Conservation (phyloP, 2,797 vertebrate species). For the Champsocephalus esox region DNA sequence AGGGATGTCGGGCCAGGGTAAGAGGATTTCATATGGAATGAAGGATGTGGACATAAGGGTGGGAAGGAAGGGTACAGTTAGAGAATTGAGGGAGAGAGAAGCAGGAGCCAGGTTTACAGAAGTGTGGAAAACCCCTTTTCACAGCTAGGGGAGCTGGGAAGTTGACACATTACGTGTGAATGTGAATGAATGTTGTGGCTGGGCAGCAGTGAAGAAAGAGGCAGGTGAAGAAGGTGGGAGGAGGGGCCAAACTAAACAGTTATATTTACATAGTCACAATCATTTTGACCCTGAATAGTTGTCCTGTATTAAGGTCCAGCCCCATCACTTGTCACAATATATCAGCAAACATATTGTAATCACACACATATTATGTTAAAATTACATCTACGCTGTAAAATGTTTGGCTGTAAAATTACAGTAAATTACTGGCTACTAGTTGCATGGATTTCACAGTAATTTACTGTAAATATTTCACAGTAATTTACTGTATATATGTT, state of each 20-base stretch:
- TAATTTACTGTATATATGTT: too few species aligned
- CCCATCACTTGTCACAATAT: slow-evolving; percentile 3
- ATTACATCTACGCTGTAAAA: not conserved
- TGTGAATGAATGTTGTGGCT: slow-evolving; percentile 28
- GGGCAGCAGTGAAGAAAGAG: slow-evolving; percentile 27
- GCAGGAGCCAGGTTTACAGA: slow-evolving; percentile 28
- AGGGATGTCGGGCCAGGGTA: slow-evolving; percentile 3
- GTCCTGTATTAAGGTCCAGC: not conserved
- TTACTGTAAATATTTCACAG: too few species aligned
- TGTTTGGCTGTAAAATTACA: too few species aligned
- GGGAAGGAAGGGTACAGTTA: slow-evolving; percentile 4
- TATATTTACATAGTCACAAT: slow-evolving; percentile 37
- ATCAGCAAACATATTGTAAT: slow-evolving; percentile 3
- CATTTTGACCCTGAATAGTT: slow-evolving; percentile 15
- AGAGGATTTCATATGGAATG: slow-evolving; percentile 10
- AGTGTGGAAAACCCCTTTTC: slow-evolving; percentile 50
- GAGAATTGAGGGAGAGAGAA: slow-evolving; percentile 3
- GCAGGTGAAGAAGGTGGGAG: slow-evolving; percentile 31
- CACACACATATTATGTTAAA: not conserved
- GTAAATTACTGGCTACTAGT: too few species aligned
- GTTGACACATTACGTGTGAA: slow-evolving; percentile 21
- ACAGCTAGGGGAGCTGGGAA: slow-evolving; percentile 30
- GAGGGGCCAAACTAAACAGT: slow-evolving; percentile 32
- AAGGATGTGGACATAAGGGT: slow-evolving; percentile 15
- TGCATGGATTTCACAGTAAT: too few species aligned